These are phyloP conservation scores for Mustelus asterias DNA, from an alignment of 2,113 vertebrate species.

Conservation along the genomic window DNA sequence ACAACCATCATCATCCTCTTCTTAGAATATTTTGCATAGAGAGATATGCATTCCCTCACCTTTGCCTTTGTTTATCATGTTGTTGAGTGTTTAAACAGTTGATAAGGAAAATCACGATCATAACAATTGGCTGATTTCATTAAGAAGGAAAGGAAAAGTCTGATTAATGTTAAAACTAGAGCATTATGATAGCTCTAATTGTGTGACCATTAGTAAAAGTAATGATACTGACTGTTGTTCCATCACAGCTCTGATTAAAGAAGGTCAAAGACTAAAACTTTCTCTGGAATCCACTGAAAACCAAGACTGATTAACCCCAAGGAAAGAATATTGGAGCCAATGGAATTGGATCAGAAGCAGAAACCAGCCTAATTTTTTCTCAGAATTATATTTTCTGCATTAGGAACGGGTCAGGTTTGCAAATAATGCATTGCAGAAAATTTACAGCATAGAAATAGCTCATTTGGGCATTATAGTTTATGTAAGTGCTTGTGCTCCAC, in stretches of 20 bases:
- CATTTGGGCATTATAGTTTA: not conserved
- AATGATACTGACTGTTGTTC: conserved; percentile 11
- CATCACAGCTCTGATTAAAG: not conserved
- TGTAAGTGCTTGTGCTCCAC: not conserved
- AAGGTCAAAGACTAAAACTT: not conserved
- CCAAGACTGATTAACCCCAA: not conserved
- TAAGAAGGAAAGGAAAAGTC: not conserved
- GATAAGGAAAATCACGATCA: conserved; percentile 1
- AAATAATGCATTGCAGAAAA: not conserved
- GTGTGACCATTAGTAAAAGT: conserved; percentile 21
- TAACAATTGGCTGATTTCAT: conserved; percentile 9
- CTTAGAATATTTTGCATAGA: not conserved
- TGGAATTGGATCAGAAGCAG: not conserved
- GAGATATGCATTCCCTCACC: not conserved
- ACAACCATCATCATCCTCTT: not conserved
- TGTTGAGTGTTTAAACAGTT: conserved; percentile 17
- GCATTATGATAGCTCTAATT: conserved; percentile 26
- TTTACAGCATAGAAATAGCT: not conserved
- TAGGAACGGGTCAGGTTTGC: not conserved
- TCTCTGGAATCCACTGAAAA: not conserved
- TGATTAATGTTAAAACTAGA: not conserved
- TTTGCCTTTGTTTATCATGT: conserved; percentile 7
- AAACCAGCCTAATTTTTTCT: not conserved
- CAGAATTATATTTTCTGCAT: not conserved
- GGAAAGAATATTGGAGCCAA: not conserved